Conservation (phyloP, 2,113 vertebrate species). For the Pavo muticus region DNA sequence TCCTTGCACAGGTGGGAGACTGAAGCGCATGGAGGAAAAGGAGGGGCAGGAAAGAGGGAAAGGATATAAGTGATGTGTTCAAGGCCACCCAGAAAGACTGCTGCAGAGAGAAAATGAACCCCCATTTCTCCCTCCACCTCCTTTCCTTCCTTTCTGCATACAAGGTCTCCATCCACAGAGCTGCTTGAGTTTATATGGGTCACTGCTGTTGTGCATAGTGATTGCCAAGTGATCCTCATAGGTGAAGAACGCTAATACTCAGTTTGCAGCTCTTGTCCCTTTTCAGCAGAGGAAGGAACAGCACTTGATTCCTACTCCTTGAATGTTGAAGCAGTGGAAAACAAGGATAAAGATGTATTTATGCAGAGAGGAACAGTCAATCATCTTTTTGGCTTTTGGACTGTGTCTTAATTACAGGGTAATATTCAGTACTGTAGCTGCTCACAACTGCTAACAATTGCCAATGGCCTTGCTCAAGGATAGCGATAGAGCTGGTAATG, state of each 20-base stretch:
- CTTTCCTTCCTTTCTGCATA: neutral
- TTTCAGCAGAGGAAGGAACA: neutral
- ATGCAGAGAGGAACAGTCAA: neutral
- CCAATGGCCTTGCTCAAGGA: neutral
- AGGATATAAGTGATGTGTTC: constrained; percentile 31
- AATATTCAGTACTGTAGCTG: neutral
- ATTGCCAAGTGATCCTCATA: neutral
- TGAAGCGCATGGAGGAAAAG: constrained; percentile 10
- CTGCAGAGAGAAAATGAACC: neutral
- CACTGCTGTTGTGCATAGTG: neutral
- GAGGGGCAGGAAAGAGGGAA: constrained; percentile 17
- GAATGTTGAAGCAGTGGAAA: neutral
- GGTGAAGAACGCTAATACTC: neutral
- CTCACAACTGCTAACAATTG: neutral
- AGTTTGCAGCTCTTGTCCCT: neutral
- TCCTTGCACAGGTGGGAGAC: constrained; percentile 13
- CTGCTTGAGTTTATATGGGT: neutral
- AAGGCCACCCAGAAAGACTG: constrained; percentile 56
- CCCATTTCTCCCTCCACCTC: constrained; percentile 18
- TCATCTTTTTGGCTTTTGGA: neutral
- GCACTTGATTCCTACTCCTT: neutral
- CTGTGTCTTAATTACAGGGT: neutral
- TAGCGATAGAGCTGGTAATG: neutral
- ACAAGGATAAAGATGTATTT: neutral
- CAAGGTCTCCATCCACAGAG: neutral